Base-by-base conservation (phyloP, 2,113 vertebrate genomes). In the Rhabdornis inornatus region DNA sequence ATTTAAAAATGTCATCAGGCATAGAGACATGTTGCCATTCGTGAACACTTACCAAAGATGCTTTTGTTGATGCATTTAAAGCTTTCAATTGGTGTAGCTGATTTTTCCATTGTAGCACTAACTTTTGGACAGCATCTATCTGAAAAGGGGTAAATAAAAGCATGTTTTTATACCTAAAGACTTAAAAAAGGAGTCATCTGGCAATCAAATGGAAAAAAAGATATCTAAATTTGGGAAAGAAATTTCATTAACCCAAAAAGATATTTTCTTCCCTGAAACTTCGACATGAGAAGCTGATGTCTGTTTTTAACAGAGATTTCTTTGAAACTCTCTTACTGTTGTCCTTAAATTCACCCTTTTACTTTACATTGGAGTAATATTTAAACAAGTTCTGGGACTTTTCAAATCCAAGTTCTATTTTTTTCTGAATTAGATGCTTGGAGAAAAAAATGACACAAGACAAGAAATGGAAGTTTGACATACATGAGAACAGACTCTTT, bases 101-200 rank as follows among this genome's bases (percentile, higher is more conserved):
- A 72, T 79, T 97, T 90, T 96, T 98, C 98, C 98, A 99, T 27
- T 98, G 98, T 84, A 44, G 96, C 8, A 92, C 80, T 93, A 99
- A 96, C 87, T 98, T 97, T 80, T 98, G 96, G 42, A 99, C 49
- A 13, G 98, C 98, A 95, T 96, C 97, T 11, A 97, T 52, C 99
- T 99, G 81, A 49, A 95, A 94, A 69, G 68, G 37, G 69, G 83
- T 91, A 84, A 42, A 88, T 17, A 57, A 69, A 69, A 49, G 12
- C 10, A 23, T 10, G 1, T 1, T 37, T 64, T 82, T 82, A 49
- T 42, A 76, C 33, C 3, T 78, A 17, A 75, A 74, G 56, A 52
- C 44, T 47, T 61, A 15, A 39, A 40, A 31, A 13, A 42, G 40
- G 3, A 33, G 11, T 37, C 24, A 69, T 76, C 40, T 60, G 28